A percentile compares a stretch with the other conserved stretches of the same genome.
phyloP scores from a whole-genome alignment of 2,888 invertebrate species.

The Euzophera pinguis region DNA sequence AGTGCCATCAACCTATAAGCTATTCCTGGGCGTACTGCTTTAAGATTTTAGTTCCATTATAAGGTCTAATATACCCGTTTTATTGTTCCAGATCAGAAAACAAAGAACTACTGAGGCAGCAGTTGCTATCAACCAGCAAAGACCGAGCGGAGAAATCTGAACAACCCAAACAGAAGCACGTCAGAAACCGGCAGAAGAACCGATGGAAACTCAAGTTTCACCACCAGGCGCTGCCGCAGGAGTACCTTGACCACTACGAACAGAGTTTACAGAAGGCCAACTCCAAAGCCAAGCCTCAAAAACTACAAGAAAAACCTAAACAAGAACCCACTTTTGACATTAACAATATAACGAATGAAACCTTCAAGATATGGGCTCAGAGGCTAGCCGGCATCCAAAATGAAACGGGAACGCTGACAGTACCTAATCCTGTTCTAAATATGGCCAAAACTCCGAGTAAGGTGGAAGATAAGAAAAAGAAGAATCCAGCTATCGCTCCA shows the following conservation, averaged over 20 bases:
- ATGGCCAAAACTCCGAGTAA: slow-evolving; percentile 45
- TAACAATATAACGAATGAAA: slow-evolving; percentile 79
- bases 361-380: slow-evolving; percentile 87
- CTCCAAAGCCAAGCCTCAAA: slow-evolving; percentile 50
- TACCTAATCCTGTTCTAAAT: slow-evolving; percentile 41
- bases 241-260: slow-evolving; percentile 89
- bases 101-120: slow-evolving; percentile 68
- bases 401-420: slow-evolving; percentile 59
- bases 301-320: slow-evolving; percentile 55
- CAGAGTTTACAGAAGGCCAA: slow-evolving; percentile 81
- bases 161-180: slow-evolving; percentile 54
- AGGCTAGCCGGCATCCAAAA: slow-evolving; percentile 86
- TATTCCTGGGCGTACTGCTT: no score
- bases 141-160: slow-evolving; percentile 57
- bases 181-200: slow-evolving; percentile 80
- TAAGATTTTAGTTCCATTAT: no score
- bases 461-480: slow-evolving; percentile 59
- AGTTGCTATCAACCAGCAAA: slow-evolving; percentile 63
- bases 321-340: slow-evolving; percentile 57
- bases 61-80: neutral
- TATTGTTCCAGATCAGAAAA: slow-evolving; percentile 46
- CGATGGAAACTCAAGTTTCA: slow-evolving; percentile 89
- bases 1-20: no score
- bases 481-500: slow-evolving; percentile 59
- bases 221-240: slow-evolving; percentile 88